Conservation (phyloP, 23 tunicate species). For the Halocynthia roretzi region DNA sequence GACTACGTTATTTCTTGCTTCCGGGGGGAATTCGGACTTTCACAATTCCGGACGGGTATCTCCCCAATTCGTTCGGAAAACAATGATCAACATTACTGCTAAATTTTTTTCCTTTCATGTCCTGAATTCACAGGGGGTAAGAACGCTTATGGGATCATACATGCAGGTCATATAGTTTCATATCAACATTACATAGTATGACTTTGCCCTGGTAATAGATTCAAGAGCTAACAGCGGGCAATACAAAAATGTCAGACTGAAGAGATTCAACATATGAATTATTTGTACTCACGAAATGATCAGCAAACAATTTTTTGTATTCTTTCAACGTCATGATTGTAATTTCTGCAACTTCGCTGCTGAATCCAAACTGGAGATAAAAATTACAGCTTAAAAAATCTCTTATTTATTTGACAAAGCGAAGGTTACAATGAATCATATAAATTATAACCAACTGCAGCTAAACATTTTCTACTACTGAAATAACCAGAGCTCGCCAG, state of each 20-base stretch:
- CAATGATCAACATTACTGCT: no score
- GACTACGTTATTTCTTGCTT: no score
- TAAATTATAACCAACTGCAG: no score
- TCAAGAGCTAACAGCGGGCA: not conserved
- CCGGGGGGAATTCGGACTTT: no score
- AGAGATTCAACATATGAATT: not conserved
- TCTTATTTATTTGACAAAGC: not conserved
- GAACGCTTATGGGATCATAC: not conserved
- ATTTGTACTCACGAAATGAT: conserved; percentile 57
- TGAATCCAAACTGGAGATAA: conserved; percentile 65
- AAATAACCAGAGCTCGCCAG: no score
- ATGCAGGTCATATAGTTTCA: not conserved
- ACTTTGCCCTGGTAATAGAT: not conserved
- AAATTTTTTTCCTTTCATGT: no score
- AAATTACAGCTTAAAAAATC: not conserved
- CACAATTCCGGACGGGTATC: no score
- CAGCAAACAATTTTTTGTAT: conserved; percentile 63
- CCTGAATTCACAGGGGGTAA: not conserved
- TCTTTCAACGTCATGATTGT: conserved; percentile 72
- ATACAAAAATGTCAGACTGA: not conserved
- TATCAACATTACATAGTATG: not conserved
- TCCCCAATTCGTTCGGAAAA: no score
- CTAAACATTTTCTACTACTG: no score
- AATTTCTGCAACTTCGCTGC: conserved; percentile 66
- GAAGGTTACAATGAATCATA: not conserved